Conservation (phyloP, 2,797 vertebrate genomes). For the Pipistrellus pipistrellus region DNA sequence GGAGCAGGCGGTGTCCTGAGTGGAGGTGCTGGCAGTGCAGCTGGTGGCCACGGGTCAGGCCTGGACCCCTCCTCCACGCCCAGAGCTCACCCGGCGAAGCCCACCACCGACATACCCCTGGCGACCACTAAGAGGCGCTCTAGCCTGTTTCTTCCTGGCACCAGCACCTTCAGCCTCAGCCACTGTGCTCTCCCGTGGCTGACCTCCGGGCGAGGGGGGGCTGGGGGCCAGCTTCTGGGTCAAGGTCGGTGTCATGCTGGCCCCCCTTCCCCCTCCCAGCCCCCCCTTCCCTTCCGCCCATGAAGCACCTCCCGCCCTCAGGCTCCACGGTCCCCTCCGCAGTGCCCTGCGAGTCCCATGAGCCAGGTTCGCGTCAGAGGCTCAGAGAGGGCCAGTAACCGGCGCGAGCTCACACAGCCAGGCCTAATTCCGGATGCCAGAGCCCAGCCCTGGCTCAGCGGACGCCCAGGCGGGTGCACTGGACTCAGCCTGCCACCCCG, state of each 20-base stretch:
- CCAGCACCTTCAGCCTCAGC: not conserved
- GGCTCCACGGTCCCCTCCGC: not conserved
- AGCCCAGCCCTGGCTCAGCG: not conserved
- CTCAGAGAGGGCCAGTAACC: not conserved
- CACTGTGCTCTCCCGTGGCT: not conserved
- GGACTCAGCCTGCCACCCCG: not conserved
- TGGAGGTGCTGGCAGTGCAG: not conserved
- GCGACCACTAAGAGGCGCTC: slow-evolving; percentile 59
- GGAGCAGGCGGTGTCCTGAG: not conserved
- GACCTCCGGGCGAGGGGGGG: not conserved
- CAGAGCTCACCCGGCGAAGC: not conserved
- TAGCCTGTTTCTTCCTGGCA: not conserved
- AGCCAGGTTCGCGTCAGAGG: not conserved
- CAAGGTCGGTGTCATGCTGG: not conserved
- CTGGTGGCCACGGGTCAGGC: not conserved
- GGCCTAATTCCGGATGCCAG: not conserved
- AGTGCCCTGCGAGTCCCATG: not conserved
- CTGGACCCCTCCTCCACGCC: not conserved
- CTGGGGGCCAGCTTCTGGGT: not conserved
- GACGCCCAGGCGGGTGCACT: not conserved
- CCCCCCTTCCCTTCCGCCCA: too few relatives aligned
- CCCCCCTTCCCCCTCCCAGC: too few relatives aligned
- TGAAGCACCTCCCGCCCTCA: not conserved
- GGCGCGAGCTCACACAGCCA: not conserved
- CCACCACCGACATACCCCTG: not conserved